These are phyloP conservation scores for Paraescarpia echinospica DNA, from an alignment of 1,140 invertebrate species.

Conservation along the genomic window DNA sequence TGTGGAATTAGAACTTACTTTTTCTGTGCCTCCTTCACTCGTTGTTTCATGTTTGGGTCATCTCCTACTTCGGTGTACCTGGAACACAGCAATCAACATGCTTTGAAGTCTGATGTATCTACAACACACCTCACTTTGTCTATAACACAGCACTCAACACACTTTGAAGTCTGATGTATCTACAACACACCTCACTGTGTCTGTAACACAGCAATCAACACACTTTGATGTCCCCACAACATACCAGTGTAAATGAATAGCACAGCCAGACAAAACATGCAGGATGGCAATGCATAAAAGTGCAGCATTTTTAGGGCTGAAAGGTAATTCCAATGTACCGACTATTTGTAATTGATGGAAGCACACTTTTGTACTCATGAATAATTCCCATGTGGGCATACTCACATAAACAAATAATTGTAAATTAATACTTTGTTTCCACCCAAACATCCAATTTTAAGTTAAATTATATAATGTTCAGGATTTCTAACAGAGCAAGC, in stretches of 20 bases:
- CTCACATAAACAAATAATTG: background rate
- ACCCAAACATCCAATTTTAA: background rate
- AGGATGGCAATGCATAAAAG: background rate
- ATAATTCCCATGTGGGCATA: background rate
- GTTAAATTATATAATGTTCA: background rate
- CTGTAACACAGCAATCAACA: slow-evolving; percentile 32
- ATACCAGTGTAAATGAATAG: slow-evolving; percentile 51
- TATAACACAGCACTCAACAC: slow-evolving; percentile 25
- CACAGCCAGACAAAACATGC: background rate
- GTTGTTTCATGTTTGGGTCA: slow-evolving; percentile 47
- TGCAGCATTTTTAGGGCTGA: too few species aligned
- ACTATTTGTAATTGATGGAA: background rate
- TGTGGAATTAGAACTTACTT: slow-evolving; percentile 64
- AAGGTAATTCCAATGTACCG: too few species aligned
- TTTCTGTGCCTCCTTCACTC: slow-evolving; percentile 68
- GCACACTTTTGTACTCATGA: background rate
- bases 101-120: background rate
- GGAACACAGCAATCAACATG: background rate
- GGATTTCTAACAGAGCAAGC: background rate
- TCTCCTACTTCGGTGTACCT: slow-evolving; percentile 56
- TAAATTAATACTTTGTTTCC: background rate
- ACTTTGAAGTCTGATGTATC: background rate
- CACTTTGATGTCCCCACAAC: background rate
- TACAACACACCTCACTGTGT: slow-evolving; percentile 47
- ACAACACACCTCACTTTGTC: slow-evolving; percentile 49